Base-by-base conservation (phyloP, 2,797 vertebrate species). In the Cuculus canorus region DNA sequence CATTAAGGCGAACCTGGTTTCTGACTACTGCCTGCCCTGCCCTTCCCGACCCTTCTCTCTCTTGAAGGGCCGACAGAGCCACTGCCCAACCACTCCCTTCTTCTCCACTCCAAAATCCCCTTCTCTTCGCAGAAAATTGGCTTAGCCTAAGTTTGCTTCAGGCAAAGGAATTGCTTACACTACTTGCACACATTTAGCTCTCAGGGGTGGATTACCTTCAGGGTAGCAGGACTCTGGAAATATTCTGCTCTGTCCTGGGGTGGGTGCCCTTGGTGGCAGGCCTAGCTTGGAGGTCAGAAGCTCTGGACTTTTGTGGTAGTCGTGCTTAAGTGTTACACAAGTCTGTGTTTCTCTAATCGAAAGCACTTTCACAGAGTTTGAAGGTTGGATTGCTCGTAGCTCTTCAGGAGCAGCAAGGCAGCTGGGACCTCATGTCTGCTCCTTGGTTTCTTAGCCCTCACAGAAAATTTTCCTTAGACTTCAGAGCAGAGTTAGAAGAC, bases 191-290 rank as follows among this genome's bases (percentile, higher is more conserved):
- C 6, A 23, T 28, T 37, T 32, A 48, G 32, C 30, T 43, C 50
- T 68, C 11, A 60, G 32, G 6, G 10, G 1, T 24, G 5, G 33
- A 37, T 91, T 75, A 16, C 17, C 14, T 71, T 82, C 45, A 32
- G 54, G 39, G 24, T 23, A 39, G 47, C 3, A 73, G 21, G 52
- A 9, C 7, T 24, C 43, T 52, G 5, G 23, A 35, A 63, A 70
- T 43, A 21, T 11, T n/a, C 28, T 56, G 8, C 7, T 80, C 0
- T 0, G 17, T 23, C n/a, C 35, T 52, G 35, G 28, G 9, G 4
- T 77, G 27, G 4, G 3, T 54, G 43, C 18, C 13, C 21, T 23
- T 57, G 10, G 22, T 65, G 9, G 12, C 14, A 69, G 22, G 21
- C 16, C 5, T 53, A 47, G 57, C 53, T 19, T 68, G 50, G 25